A percentile compares a stretch with the other conserved stretches of the same genome.
phyloP scores from a whole-genome alignment of 2,888 invertebrate species.

The Dermolepida albohirtum region DNA sequence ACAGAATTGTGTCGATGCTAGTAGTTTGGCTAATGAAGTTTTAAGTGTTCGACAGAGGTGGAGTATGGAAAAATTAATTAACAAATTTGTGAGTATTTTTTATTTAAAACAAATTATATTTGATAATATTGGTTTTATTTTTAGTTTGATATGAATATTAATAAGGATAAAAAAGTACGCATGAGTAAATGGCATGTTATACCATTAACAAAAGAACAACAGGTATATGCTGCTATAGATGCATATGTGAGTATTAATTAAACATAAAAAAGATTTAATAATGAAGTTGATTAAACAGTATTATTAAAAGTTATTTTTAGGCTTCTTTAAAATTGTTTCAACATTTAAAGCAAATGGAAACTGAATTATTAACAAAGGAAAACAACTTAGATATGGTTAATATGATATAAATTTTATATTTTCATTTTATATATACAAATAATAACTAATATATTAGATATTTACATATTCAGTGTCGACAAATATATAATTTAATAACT shows the following conservation, averaged over 20 bases:
- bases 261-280: neutral
- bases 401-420: too few species aligned
- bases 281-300: conserved; percentile 7
- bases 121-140: conserved; percentile 31
- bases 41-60: conserved; percentile 68
- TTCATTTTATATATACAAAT: too few species aligned
- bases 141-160: conserved; percentile 68
- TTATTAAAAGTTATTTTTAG: conserved; percentile 44
- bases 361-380: conserved; percentile 37
- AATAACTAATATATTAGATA: too few species aligned
- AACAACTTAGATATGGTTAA: neutral
- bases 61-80: conserved; percentile 72
- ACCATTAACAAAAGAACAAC: conserved; percentile 69
- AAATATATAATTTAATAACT: too few species aligned
- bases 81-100: conserved; percentile 65
- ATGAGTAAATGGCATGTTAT: conserved; percentile 72
- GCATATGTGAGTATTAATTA: conserved; percentile 69
- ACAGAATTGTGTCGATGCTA: conserved; percentile 71
- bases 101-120: conserved; percentile 6
- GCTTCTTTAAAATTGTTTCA: conserved; percentile 51
- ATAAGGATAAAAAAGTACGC: conserved; percentile 70
- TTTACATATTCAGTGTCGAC: too few species aligned
- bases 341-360: conserved; percentile 44
- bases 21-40: conserved; percentile 69
- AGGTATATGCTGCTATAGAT: conserved; percentile 74